A percentile compares a stretch with the other conserved stretches of the same genome.
Conservation (phyloP, 2,113 vertebrate genomes). For the Myotis lucifugus region DNA sequence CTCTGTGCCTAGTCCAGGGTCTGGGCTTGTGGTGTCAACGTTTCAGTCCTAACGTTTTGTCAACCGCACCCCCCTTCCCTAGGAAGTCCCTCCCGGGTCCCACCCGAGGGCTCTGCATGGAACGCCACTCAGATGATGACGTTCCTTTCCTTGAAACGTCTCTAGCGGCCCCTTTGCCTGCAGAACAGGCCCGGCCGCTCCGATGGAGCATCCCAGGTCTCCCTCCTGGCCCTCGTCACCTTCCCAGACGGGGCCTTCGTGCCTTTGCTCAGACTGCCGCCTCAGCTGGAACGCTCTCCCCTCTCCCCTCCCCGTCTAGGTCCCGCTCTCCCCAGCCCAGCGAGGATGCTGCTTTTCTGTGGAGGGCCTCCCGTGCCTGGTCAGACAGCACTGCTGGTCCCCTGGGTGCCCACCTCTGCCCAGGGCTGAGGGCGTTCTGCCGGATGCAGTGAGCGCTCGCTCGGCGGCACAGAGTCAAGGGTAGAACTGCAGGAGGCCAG, state of each 20-base stretch:
- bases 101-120: background rate
- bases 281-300: background rate
- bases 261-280: background rate
- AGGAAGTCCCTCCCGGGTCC: background rate
- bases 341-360: too few relatives aligned
- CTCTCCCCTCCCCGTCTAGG: too few relatives aligned
- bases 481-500: background rate
- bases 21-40: background rate
- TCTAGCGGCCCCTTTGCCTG: background rate
- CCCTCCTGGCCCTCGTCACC: accelerated
- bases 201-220: too few relatives aligned
- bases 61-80: background rate
- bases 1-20: background rate
- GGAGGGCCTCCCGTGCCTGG: background rate
- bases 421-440: too few relatives aligned
- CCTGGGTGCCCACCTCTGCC: background rate
- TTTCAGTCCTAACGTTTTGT: background rate
- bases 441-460: too few relatives aligned
- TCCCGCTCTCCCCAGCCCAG: background rate
- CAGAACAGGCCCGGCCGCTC: background rate
- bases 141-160: background rate
- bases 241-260: background rate
- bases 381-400: background rate
- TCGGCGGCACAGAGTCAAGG: accelerated
- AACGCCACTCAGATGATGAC: too few relatives aligned